A percentile compares a stretch with the other conserved stretches of the same genome.
These are phyloP conservation scores for Pseudanteris insignis DNA, from an alignment of 2,888 invertebrate genomes.

Conservation along the genomic window DNA sequence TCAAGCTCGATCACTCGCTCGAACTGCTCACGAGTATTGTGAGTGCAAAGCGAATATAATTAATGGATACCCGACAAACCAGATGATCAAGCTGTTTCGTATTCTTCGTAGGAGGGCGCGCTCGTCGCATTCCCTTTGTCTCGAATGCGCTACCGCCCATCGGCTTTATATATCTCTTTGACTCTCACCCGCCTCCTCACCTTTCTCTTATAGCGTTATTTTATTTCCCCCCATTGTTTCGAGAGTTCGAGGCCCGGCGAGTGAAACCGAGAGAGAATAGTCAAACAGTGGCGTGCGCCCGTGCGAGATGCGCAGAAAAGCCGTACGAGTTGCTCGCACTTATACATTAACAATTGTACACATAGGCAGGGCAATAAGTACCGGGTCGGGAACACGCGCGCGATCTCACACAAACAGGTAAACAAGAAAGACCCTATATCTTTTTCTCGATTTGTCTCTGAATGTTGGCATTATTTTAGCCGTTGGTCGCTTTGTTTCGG, in stretches of 20 bases:
- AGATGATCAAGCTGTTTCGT: slow-evolving; percentile 23
- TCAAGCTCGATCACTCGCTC: slow-evolving; percentile 1
- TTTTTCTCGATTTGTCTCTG: slow-evolving; percentile 59
- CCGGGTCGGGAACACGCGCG: slow-evolving; percentile 30
- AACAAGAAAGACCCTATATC: slow-evolving; percentile 51
- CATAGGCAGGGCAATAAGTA: slow-evolving; percentile 44
- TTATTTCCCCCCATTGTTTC: slow-evolving; percentile 63
- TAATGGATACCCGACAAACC: slow-evolving; percentile 14
- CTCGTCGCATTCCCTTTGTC: slow-evolving; percentile 46
- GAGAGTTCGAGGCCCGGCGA: slow-evolving; percentile 49
- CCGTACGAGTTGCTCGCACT: slow-evolving; percentile 43
- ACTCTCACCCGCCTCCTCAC: slow-evolving; percentile 42
- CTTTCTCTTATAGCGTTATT: slow-evolving; percentile 56
- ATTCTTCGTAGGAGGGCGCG: slow-evolving; percentile 25
- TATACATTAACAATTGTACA: slow-evolving; percentile 46
- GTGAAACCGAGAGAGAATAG: not conserved
- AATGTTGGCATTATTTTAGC: slow-evolving; percentile 63
- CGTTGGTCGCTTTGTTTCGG: slow-evolving; percentile 60
- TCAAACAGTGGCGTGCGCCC: not conserved
- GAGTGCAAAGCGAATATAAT: slow-evolving; percentile 17
- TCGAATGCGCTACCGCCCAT: slow-evolving; percentile 48
- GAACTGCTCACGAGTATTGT: not conserved
- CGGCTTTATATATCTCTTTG: slow-evolving; percentile 44
- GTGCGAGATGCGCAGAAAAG: slow-evolving; percentile 33
- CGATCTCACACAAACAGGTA: slow-evolving; percentile 44